phyloP scores from a whole-genome alignment of 1,140 invertebrate species.

The Steinernema khuongi region DNA sequence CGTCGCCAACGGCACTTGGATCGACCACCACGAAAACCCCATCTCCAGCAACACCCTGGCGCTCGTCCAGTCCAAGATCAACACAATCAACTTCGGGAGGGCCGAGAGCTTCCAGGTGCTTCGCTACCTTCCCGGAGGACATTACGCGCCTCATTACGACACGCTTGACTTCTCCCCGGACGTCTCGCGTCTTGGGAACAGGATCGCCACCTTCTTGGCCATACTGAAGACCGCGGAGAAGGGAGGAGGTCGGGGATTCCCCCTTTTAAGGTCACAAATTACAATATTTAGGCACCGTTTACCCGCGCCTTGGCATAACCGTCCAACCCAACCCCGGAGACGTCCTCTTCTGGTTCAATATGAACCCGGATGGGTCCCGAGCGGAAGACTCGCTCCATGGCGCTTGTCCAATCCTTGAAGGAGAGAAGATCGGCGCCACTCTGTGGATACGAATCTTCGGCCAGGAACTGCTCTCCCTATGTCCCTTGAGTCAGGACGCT shows the following conservation, averaged over 20 bases:
- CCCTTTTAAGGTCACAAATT: background rate
- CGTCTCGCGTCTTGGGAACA: conserved; percentile 13
- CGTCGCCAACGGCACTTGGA: conserved; percentile 33
- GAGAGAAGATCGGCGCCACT: conserved; percentile 47
- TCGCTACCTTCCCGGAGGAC: conserved; percentile 29
- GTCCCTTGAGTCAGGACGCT: conserved; percentile 16
- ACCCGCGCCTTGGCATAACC: conserved; percentile 32
- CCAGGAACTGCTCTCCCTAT: conserved; percentile 36
- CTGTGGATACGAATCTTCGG: conserved; percentile 43
- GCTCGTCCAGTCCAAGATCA: conserved; percentile 22
- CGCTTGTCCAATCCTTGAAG: conserved; percentile 46
- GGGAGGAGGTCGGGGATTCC: conserved; percentile 20
- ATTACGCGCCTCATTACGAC: conserved; percentile 41
- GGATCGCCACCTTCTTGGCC: conserved; percentile 29
- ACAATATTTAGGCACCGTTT: conserved; percentile 39
- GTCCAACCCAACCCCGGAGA: conserved; percentile 37
- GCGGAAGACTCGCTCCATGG: conserved; percentile 40
- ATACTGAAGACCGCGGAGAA: conserved; percentile 25
- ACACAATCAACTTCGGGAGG: conserved; percentile 22
- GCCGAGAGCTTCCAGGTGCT: conserved; percentile 35
- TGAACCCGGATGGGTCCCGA: conserved; percentile 24
- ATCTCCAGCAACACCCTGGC: conserved; percentile 16
- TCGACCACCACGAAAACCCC: conserved; percentile 18
- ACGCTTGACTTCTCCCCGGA: conserved; percentile 24
- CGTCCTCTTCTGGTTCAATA: conserved; percentile 42